Evolutionary conservation across 2,113 vertebrate species (phyloP).

Genomic region (Haplotaxodon microlepis): DNA sequence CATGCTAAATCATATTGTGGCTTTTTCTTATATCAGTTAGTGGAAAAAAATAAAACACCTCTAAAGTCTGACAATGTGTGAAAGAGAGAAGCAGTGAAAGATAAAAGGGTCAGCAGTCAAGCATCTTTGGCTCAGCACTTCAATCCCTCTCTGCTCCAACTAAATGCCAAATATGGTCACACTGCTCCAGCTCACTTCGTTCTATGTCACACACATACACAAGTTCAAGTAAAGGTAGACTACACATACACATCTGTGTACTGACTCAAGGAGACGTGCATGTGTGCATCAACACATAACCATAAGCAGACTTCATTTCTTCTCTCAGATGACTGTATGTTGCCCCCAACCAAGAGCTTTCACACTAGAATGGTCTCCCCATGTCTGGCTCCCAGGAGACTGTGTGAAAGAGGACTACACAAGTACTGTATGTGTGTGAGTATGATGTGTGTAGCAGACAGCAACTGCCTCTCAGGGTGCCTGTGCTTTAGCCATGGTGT

Average conservation of each 20-base stretch:
- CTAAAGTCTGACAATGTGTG: not conserved
- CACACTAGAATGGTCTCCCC: constrained; percentile 11
- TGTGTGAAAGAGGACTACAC: not conserved
- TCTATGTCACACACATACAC: not conserved
- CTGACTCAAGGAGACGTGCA: not conserved
- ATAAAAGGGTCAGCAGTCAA: constrained; percentile 60
- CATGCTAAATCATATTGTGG: not conserved
- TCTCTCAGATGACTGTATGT: not conserved
- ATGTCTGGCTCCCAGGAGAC: not conserved
- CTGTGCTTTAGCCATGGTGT: constrained; percentile 22
- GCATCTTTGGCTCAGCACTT: constrained; percentile 75
- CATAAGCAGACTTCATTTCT: not conserved
- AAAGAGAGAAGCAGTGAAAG: not conserved
- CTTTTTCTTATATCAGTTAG: not conserved
- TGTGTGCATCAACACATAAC: not conserved
- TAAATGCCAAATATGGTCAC: constrained; percentile 64
- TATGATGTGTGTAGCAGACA: not conserved
- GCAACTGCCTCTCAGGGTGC: constrained; percentile 9
- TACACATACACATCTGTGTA: not conserved
- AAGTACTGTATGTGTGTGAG: not conserved
- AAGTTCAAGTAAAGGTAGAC: not conserved
- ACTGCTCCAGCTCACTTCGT: constrained; percentile 56
- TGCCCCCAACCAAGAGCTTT: constrained; percentile 23
- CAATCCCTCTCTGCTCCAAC: constrained; percentile 62
- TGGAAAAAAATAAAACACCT: not conserved